Evolutionary conservation across 2,797 vertebrate genomes (phyloP), one percentile per base, ranked within the genome.

Genomic region (Lepidocolaptes lacrymiger): DNA sequence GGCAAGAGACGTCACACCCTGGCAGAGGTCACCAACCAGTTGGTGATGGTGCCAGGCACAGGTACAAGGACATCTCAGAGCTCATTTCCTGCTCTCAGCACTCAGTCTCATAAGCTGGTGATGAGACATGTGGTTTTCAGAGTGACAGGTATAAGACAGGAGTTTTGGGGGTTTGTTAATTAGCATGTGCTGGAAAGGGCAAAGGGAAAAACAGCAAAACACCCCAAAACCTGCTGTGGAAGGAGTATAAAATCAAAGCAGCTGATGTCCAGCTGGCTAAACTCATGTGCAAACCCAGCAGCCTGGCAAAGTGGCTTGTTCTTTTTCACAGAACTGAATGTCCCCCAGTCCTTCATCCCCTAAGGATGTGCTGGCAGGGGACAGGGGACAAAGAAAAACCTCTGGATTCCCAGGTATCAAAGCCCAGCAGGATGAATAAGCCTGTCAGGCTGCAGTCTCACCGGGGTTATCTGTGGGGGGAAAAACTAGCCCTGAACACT

Each of bases 1-100:
- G 99, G 99, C 72, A 99, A 99, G 94, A 97, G 99, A 21, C 96
- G 99, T 43, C 99, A 99, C 98, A 99, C 99, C 9, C 98, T 99
- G 77, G 99, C 99, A 4, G 99, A 99, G 97, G 99, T 99, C 94
- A 99, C 98, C 97, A 99, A 99, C 92, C 99, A 99, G 90, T 97
- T 99, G 24, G 98, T 98, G 16, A 69, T 98, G 88, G 92, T 98
- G 92, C 98, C 98, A 6, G 98, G 97, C 72, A 97, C 98, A 98
- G 99, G 99, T 99, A 97, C 41, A 10, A 2, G 3, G 51, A 34
- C 44, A 15, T 19, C 36, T 32, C 62, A 20, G 36, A 32, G 43
- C 74, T 56, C 17, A 0, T 46, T 18, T 5, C 16, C 28, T 58
- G 20, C 32, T 78, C 44, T 21, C 61, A 20, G 48, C 21, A 7